Evolutionary conservation across 2,797 vertebrate genomes (phyloP), one percentile per base, ranked within the genome.

Genomic region (Lutjanus argentimaculatus): DNA sequence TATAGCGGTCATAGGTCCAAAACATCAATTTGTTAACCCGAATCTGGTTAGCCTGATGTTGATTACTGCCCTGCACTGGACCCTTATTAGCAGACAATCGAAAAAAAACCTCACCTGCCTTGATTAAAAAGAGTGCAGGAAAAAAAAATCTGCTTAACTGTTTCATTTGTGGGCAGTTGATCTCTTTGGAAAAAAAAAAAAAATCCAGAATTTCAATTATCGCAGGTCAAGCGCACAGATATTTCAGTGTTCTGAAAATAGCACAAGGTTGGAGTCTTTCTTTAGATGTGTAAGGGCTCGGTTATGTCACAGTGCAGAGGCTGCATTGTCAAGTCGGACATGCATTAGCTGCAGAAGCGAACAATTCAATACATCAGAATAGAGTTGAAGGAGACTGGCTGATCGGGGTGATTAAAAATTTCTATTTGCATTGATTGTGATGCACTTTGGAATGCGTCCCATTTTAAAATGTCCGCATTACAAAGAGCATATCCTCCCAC

Each of bases 21-120:
- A 88, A 87, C 90, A 89, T 91, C 82, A 87, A 91, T 91, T 90
- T 93, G 87, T 90, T 93, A 87, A 90, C 65, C 69, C 46, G 76
- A 91, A 91, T 86, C 87, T 82, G 75, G 76, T 90, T 85, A 88
- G 79, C 78, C 82, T 90, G 78, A 93, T 92, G 91, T 86, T 91
- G 91, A 95, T 95, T 93, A 87, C 88, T 89, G 84, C 67, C 74
- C 71, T 19, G 59, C 49, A 72, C 64, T 69, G 73, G 66, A 42
- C 55, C 22, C 36, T 86, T 87, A 84, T 89, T 85, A 77, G 70
- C 46, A 77, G 25, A 57, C 80, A 87, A 85, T 81, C 62, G 16
- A 21, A 21, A 21, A 55, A 83, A 75, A 56, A 51, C 63, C 21
- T 70, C 45, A 75, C 46, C 73, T 79, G 49, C 43, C 67, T 83